Evolutionary conservation across 2,113 vertebrate genomes (phyloP), one percentile per base, ranked within the genome.

Genomic region (Pyxicephalus adspersus): DNA sequence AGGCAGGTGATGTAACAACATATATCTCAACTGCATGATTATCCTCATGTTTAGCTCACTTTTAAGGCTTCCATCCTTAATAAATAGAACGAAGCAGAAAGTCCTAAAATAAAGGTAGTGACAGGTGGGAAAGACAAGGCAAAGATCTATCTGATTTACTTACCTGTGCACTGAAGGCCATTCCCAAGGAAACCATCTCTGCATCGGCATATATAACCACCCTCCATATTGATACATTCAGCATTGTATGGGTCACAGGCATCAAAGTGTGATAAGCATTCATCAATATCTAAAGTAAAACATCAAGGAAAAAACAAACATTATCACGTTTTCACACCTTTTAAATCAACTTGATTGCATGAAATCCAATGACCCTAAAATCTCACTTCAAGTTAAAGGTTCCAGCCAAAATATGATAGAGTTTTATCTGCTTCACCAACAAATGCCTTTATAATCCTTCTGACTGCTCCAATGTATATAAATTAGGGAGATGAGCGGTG

Each of bases 131-230:
- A 45, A 45, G 38, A 9, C 34, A 9, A 38, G 34, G 9, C 2
- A 5, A 7, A 9, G 38, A 45, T 45, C 11, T 45, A 45, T 45
- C 6, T 3, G 31, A 3, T 34, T n/a, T 15, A 52, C 86, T n/a
- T 88, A 95, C 95, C 94, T 0, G 85, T 74, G 84, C 95, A 95
- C 13, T 88, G 85, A 29, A 90, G 52, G 29, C 92, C 92, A 1
- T 95, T 91, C 85, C 90, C 92, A 29, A 1, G 51, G 71, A 89
- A 94, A 66, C 94, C 94, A 28, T 87, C 77, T 20, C 85, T 87
- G 84, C 93, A 95, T 11, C 66, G 84, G 20, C 95, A 96, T 73
- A 92, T 87, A 0, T 94, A 92, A 71, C 93, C 80, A 0, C 94
- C 93, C 34, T 90, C 91, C 0, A 90, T 94, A 26, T 92, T 94